Evolutionary conservation across 2,797 vertebrate genomes (phyloP).

Genomic region (Etheostoma nigrum): DNA sequence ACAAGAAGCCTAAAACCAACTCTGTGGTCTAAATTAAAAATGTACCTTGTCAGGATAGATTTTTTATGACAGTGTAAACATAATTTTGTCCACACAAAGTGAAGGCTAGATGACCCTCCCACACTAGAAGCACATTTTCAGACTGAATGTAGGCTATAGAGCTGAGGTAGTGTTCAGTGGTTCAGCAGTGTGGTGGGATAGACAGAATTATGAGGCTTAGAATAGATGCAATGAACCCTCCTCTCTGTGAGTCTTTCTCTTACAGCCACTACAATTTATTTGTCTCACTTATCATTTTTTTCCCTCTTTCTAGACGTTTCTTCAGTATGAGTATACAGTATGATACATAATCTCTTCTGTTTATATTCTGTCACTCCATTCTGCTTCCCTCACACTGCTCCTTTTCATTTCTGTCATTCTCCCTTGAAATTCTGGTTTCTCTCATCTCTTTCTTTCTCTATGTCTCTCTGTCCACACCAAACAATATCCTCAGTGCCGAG

Average conservation of each 20-base stretch:
- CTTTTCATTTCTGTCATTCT: conserved; percentile 19
- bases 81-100: neutral
- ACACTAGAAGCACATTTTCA: conserved; percentile 6
- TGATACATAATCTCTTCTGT: conserved; percentile 36
- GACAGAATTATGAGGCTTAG: conserved; percentile 54
- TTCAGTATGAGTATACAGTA: conserved; percentile 16
- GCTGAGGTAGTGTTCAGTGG: conserved; percentile 2
- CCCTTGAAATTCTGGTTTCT: conserved; percentile 1
- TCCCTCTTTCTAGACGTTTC: conserved; percentile 26
- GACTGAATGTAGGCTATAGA: conserved; percentile 20
- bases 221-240: conserved; percentile 54
- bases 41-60: neutral
- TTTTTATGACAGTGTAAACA: neutral
- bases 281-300: conserved; percentile 39
- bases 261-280: conserved; percentile 33
- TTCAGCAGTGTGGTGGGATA: conserved; percentile 15
- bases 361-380: conserved; percentile 35
- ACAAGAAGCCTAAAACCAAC: neutral
- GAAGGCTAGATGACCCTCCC: neutral
- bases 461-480: conserved; percentile 9
- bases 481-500: neutral
- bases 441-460: conserved; percentile 5
- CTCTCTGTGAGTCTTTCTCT: conserved; percentile 34
- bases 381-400: neutral
- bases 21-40: conserved; percentile 12